Evolutionary conservation across 1,140 invertebrate species (phyloP), one percentile per base, ranked within the genome.

Genomic region (Lepidurus arcticus): DNA sequence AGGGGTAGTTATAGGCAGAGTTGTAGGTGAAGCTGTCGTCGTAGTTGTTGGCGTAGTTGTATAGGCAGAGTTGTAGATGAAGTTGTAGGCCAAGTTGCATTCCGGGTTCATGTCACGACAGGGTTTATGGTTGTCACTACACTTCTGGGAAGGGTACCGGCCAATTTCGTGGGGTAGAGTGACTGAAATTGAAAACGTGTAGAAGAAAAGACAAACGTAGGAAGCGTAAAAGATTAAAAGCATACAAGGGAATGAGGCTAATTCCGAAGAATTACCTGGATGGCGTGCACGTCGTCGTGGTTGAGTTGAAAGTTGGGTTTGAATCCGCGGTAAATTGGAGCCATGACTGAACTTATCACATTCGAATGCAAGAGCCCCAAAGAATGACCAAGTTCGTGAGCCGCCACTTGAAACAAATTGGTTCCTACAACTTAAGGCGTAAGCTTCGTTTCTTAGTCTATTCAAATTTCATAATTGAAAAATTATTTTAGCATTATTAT

Each of bases 311-410:
- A 96, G 73, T 88, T 86, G 3, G 92, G 90, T 82, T 94, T 89
- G 82, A 93, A 97, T 1, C 94, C 95, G 81, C 94, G 88, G 82
- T 97, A 98, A 86, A 97, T 97, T 0, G 96, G 95, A 73, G 95
- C 95, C 96, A 98, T 98, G 2, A 98, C 85, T 0, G 96, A 93
- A 0, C 90, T 89, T 78, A 90, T 89, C 1, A 94, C 90, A 83
- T 96, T 93, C 73, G 94, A 96, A 85, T 98, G 96, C 79, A 92
- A 94, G 1, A 98, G 84, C 73, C 96, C 96, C 8, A 98, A 86
- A 5, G 94, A 95, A 85, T 98, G 96, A 3, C 96, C 96, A 82
- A 98, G 96, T 85, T 98, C 96, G 83, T 98, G 96, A 3, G 95
- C 95, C 1, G 95, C 95, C 26, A 97, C 95, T 91, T 97, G 94